These are phyloP conservation scores for Caloenas nicobarica DNA, from an alignment of 2,113 vertebrate genomes.

Conservation along the genomic window DNA sequence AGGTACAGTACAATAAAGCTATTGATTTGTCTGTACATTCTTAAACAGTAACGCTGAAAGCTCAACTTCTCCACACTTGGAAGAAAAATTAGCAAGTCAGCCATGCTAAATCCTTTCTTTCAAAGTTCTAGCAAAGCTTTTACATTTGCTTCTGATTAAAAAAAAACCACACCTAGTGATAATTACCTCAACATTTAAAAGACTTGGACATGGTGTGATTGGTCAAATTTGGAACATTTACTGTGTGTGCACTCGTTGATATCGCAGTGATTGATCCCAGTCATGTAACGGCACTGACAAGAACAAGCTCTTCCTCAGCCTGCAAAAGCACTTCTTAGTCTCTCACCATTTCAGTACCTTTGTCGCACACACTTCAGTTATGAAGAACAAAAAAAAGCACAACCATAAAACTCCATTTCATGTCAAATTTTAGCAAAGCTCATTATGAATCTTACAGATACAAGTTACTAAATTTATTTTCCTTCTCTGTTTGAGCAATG, in stretches of 20 bases:
- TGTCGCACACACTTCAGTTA: not conserved
- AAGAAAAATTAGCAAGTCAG: slow-evolving; percentile 2
- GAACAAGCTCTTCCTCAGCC: not conserved
- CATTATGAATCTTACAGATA: not conserved
- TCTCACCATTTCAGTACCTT: not conserved
- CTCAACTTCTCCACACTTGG: not conserved
- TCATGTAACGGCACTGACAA: not conserved
- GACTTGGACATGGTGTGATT: not conserved
- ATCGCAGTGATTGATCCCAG: not conserved
- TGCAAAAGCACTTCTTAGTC: not conserved
- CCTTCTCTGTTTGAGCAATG: not conserved
- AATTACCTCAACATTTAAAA: not conserved
- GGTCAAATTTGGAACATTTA: not conserved
- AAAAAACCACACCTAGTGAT: not conserved
- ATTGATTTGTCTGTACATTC: not conserved
- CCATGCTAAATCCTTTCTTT: not conserved
- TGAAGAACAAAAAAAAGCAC: not conserved
- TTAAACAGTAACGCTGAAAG: not conserved
- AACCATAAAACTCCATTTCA: not conserved
- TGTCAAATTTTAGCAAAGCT: not conserved
- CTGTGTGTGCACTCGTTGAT: not conserved
- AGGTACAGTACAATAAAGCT: not conserved
- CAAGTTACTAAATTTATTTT: not conserved
- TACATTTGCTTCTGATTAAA: not conserved
- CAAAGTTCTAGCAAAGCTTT: slow-evolving; percentile 12